These are phyloP conservation scores for Doris montereyensis DNA, from an alignment of 2,888 invertebrate species.

Conservation along the genomic window DNA sequence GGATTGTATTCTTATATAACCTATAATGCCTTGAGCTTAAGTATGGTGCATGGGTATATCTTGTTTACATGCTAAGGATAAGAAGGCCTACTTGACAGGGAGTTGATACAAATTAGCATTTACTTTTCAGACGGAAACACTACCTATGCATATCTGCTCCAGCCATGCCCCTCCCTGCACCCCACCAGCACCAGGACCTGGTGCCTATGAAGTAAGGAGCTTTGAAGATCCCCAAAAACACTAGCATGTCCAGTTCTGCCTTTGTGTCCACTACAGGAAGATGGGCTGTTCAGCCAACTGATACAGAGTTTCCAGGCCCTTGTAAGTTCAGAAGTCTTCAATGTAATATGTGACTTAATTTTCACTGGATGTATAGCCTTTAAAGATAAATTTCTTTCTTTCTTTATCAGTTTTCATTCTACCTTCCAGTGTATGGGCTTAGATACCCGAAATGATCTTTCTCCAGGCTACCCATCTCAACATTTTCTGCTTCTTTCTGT, in stretches of 20 bases:
- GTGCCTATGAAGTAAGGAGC: slow-evolving; percentile 67
- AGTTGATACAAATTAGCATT: too few species aligned
- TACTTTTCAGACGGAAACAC: slow-evolving; percentile 68
- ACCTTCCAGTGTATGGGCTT: too few species aligned
- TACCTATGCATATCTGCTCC: slow-evolving; percentile 73
- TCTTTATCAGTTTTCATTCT: too few species aligned
- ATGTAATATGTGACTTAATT: background rate
- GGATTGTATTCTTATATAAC: too few species aligned
- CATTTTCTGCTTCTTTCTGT: too few species aligned
- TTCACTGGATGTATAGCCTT: background rate
- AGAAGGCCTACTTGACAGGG: too few species aligned
- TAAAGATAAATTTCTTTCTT: too few species aligned
- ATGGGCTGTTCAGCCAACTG: slow-evolving; percentile 53
- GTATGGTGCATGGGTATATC: too few species aligned
- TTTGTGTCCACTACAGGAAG: slow-evolving; percentile 72
- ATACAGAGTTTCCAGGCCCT: slow-evolving; percentile 64
- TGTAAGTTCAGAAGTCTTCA: slow-evolving; percentile 58
- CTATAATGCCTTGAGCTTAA: too few species aligned
- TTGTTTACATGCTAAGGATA: too few species aligned
- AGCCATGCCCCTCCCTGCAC: slow-evolving; percentile 70
- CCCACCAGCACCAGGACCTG: slow-evolving; percentile 69
- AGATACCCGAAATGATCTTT: too few species aligned
- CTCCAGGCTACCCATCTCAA: too few species aligned
- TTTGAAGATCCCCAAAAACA: slow-evolving; percentile 68
- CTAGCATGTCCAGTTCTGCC: slow-evolving; percentile 70